phyloP scores from a whole-genome alignment of 35 echinoderm and acorn worm genomes.

The Ophiothrix spiculata region DNA sequence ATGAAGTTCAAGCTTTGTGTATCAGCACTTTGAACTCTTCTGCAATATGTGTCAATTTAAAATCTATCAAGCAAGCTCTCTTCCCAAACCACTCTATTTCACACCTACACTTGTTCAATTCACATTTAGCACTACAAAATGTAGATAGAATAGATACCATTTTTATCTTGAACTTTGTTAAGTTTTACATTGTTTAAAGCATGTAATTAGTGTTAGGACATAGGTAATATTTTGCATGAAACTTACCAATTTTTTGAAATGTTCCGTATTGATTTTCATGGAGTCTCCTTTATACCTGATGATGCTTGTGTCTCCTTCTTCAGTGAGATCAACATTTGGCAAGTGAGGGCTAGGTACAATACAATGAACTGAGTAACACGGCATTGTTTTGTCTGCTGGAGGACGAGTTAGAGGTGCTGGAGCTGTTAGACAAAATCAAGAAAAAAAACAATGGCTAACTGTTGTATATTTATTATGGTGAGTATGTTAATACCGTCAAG shows the following conservation, averaged over 20 bases:
- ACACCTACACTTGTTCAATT: no score
- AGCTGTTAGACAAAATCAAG: conserved; percentile 39
- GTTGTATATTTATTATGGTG: no score
- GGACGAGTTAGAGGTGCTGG: conserved; percentile 63
- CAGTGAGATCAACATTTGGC: conserved; percentile 63
- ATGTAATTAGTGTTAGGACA: neutral
- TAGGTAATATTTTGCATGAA: neutral
- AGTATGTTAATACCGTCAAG: no score
- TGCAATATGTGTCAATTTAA: no score
- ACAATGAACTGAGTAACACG: conserved; percentile 70
- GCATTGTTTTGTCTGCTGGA: conserved; percentile 72
- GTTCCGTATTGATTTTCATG: conserved; percentile 73
- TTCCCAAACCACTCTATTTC: no score
- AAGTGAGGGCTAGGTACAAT: conserved; percentile 69
- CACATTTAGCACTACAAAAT: no score
- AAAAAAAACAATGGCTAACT: no score
- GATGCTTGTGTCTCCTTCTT: conserved; percentile 47
- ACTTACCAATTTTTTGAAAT: conserved; percentile 87
- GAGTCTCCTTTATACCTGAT: conserved; percentile 76
- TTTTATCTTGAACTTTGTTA: no score
- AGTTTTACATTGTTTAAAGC: no score
- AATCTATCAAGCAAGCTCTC: no score
- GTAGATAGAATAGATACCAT: no score
- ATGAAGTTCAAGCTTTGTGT: no score
- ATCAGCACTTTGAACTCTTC: neutral